These are phyloP conservation scores for Chondrilla cf. caribensis DNA, from an alignment of 37 sponge, comb jelly and placozoan species.

Conservation along the genomic window DNA sequence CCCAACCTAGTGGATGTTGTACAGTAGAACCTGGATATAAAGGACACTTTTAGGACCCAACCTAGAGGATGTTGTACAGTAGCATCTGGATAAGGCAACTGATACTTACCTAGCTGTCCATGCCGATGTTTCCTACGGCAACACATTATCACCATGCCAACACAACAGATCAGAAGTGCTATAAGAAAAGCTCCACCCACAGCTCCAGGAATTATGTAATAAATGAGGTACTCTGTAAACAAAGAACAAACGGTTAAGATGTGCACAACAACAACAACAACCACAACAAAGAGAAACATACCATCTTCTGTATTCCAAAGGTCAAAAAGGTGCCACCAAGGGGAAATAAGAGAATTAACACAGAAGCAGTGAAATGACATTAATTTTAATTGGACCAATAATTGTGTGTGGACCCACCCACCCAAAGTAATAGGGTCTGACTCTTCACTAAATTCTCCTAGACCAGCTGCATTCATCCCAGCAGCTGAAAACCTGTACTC, in stretches of 20 bases:
- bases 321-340: not conserved
- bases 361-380: too few species aligned
- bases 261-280: not conserved
- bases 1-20: too few species aligned
- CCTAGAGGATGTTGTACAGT: too few species aligned
- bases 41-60: too few species aligned
- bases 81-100: too few species aligned
- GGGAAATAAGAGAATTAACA: too few species aligned
- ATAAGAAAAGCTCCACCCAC: constrained; percentile 10
- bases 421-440: not conserved
- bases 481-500: constrained; percentile 23
- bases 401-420: not conserved
- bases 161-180: not conserved
- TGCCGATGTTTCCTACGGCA: constrained; percentile 7
- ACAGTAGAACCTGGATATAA: too few species aligned
- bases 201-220: constrained; percentile 28
- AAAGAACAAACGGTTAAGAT: not conserved
- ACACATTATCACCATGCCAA: not conserved
- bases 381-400: too few species aligned
- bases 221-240: not conserved
- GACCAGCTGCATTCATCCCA: constrained; percentile 1
- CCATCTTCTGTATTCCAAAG: not conserved
- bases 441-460: constrained; percentile 29
- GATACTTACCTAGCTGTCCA: not conserved
- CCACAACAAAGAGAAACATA: not conserved